Conservation (phyloP, 2,888 invertebrate genomes). For the Philonicus albiceps region DNA sequence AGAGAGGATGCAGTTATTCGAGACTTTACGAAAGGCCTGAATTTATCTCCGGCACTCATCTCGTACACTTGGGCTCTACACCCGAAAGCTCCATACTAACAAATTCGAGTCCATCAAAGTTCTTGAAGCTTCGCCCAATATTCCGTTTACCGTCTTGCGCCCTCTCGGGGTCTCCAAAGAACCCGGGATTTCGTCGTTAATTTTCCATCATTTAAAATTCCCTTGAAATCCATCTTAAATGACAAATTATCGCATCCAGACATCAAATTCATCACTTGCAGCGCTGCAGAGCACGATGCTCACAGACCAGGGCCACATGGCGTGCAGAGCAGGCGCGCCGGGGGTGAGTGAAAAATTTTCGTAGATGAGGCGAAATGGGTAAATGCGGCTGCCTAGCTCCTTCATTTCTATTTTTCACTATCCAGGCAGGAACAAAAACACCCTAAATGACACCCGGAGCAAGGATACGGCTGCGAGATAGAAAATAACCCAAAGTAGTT, state of each 20-base stretch:
- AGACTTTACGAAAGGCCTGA: neutral
- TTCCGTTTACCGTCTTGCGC: neutral
- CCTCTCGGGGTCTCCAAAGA: neutral
- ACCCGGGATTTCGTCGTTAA: constrained; percentile 41
- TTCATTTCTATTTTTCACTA: constrained; percentile 39
- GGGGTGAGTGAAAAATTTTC: constrained; percentile 33
- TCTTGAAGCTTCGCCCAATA: constrained; percentile 7
- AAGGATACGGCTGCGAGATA: constrained; percentile 22
- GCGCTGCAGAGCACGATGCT: constrained; percentile 9
- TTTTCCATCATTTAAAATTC: constrained; percentile 49
- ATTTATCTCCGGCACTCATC: constrained; percentile 20
- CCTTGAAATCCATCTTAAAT: constrained; percentile 48
- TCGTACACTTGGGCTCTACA: neutral
- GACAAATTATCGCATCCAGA: constrained; percentile 48
- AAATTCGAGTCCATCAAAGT: constrained; percentile 9
- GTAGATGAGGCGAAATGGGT: constrained; percentile 22
- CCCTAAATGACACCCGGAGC: constrained; percentile 32
- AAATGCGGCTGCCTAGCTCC: constrained; percentile 22
- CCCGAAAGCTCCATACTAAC: constrained; percentile 6
- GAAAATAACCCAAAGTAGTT: constrained; percentile 33
- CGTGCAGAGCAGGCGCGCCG: neutral
- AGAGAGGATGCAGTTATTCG: neutral
- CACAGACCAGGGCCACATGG: neutral
- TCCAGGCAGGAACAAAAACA: constrained; percentile 35
- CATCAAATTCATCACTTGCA: constrained; percentile 48